Evolutionary conservation across 1,140 invertebrate species (phyloP), one percentile per base, ranked within the genome.

Genomic region (Neodiprion virginianus): DNA sequence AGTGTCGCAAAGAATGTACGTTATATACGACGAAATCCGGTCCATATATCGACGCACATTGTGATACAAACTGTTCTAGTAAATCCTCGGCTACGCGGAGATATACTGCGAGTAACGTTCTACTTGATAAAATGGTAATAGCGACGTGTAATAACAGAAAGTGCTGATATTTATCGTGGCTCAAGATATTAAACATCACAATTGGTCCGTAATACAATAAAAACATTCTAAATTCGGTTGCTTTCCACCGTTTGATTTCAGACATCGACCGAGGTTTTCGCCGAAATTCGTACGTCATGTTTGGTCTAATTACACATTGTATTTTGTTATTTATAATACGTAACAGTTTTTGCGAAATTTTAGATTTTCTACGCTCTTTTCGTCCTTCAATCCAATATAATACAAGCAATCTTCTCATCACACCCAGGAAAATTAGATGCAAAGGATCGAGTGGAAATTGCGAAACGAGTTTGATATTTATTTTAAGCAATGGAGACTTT

Each of bases 151-250:
- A 71, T 3, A 67, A 40, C 21, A 77, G 67, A 75, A 77, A 73
- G 28, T 76, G 49, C 48, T 48, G 61, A 67, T 73, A 74, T 1
- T 67, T 14, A 23, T 71, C 53, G 10, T 71, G 9, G 11, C 17
- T 49, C 7, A 73, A 48, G 66, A 14, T 69, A 69, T 70, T 14
- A 67, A 70, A 23, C 28, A 73, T 50, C 10, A 81, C 67, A 68
- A 84, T 47, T 65, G 79, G 77, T 28, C 80, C 79, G n/a, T 75
- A 67, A 74, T 84, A 84, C 67, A 82, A 74, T 8, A 84, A 48
- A 74, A 82, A 83, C 28, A 75, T 72, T 40, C 79, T 72, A 47
- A 81, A 80, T 79, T 85, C 83, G 23, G 82, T 79, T 11, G 82
- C 83, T 78, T 85, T 85, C 78, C 79, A 85, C 49, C 67, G 48